Evolutionary conservation across 2,797 vertebrate genomes (phyloP), one percentile per base, ranked within the genome.

Genomic region (Ptychadena robeensis): DNA sequence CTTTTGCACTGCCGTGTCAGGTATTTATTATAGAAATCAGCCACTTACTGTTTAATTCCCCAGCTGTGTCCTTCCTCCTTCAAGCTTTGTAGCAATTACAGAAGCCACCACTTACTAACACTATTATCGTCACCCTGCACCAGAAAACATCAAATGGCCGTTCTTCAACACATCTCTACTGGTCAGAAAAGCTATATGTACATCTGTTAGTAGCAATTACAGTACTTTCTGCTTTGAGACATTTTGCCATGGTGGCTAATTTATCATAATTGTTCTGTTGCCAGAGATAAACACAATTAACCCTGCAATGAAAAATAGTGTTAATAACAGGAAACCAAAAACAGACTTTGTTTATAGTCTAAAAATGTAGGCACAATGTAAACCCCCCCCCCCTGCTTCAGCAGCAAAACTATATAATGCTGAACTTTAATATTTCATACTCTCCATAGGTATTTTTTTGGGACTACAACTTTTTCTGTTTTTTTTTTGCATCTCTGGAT

Each of bases 11-110:
- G 61, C 27, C 28, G 22, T 66, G 61, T 81, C 59, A 53, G 70
- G 53, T 71, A 5, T 73, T 73, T 68, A 82, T 67, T 74, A 34
- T 59, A 67, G 72, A 66, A 74, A 74, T 74, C 14, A 25, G n/a
- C 27, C 32, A 70, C 64, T 82, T 65, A 31, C 70, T 65, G 37
- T 37, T 67, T 73, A 48, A 81, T 81, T 82, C 64, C 61, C 48
- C 81, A 76, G 48, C 66, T 77, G 66, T 69, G 57, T 71, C 66
- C 70, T 59, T 61, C 80, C 32, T 40, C 28, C 37, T 64, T 70
- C 63, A 30, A 77, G 81, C 73, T 64, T 40, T 71, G 44, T 7
- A 64, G 81, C 81, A 44, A 77, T 82, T 63, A 76, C 53, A 30
- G 53, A 63, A 30, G 32, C 22, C 22, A 10, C 31, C 34, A 69